These are phyloP conservation scores for Trematocara variabile DNA, from an alignment of 2,113 vertebrate species.

Conservation along the genomic window DNA sequence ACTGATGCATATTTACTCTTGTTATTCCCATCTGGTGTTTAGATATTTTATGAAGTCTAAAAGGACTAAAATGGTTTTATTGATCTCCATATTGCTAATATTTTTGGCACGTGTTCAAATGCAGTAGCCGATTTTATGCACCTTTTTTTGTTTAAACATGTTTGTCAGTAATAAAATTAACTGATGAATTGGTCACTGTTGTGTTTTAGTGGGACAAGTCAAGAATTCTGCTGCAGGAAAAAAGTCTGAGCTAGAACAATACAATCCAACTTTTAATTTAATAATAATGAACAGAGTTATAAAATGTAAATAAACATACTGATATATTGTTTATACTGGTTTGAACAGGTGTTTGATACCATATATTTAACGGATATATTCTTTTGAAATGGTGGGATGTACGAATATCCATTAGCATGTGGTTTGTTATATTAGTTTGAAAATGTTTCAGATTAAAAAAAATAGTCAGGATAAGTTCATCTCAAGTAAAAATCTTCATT, in stretches of 20 bases:
- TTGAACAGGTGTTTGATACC: neutral
- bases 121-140: neutral
- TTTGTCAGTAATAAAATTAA: neutral
- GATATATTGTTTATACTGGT: neutral
- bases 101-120: neutral
- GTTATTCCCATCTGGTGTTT: neutral
- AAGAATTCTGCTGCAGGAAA: neutral
- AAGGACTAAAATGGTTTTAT: neutral
- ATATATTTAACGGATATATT: neutral
- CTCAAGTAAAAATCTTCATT: neutral
- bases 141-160: neutral
- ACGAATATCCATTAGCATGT: neutral
- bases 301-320: neutral
- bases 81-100: neutral
- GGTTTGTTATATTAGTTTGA: neutral
- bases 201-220: neutral
- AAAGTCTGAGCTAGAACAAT: neutral
- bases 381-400: neutral
- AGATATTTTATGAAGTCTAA: neutral
- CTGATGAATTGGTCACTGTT: neutral
- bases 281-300: neutral
- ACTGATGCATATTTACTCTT: slow-evolving; percentile 2
- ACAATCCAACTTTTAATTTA: neutral
- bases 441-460: neutral
- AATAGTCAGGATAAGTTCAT: neutral